These are phyloP conservation scores for Sthenelais limicola DNA, from an alignment of 2,888 invertebrate genomes.

Conservation along the genomic window DNA sequence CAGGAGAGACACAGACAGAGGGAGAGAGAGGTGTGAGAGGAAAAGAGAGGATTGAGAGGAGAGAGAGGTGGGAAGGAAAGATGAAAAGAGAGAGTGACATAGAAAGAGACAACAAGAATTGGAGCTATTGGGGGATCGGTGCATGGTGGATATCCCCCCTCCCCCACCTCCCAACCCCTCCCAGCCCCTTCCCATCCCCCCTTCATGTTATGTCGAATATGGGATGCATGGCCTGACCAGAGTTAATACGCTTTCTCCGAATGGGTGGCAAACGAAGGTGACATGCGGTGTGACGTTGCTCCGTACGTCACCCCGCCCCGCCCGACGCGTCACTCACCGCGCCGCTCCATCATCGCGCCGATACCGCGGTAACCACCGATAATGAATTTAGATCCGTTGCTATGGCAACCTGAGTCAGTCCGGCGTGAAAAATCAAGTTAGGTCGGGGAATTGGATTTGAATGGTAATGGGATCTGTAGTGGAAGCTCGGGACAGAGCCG, in stretches of 20 bases:
- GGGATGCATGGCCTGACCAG: too few species aligned
- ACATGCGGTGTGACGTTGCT: slow-evolving; percentile 30
- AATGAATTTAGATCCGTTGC: slow-evolving; percentile 41
- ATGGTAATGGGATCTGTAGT: slow-evolving; percentile 40
- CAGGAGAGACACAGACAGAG: too few species aligned
- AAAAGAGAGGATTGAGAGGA: too few species aligned
- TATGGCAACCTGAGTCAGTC: slow-evolving; percentile 41
- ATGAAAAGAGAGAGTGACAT: too few species aligned
- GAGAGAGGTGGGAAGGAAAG: too few species aligned
- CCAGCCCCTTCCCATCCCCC: not conserved
- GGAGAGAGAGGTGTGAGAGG: too few species aligned
- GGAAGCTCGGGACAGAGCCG: not conserved
- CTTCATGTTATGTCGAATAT: too few species aligned
- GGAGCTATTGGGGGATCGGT: too few species aligned
- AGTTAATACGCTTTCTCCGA: too few species aligned
- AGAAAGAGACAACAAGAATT: too few species aligned
- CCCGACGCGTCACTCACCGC: not conserved
- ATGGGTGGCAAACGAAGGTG: too few species aligned
- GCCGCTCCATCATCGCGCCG: slow-evolving; percentile 28
- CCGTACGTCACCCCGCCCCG: slow-evolving; percentile 2
- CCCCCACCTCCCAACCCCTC: not conserved
- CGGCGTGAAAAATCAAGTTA: slow-evolving; percentile 43
- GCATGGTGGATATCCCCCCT: slow-evolving; percentile 13
- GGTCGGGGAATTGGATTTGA: slow-evolving; percentile 43
- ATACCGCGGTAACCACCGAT: slow-evolving; percentile 35